phyloP scores from a whole-genome alignment of 2,797 vertebrate genomes.

The Eospalax fontanierii region DNA sequence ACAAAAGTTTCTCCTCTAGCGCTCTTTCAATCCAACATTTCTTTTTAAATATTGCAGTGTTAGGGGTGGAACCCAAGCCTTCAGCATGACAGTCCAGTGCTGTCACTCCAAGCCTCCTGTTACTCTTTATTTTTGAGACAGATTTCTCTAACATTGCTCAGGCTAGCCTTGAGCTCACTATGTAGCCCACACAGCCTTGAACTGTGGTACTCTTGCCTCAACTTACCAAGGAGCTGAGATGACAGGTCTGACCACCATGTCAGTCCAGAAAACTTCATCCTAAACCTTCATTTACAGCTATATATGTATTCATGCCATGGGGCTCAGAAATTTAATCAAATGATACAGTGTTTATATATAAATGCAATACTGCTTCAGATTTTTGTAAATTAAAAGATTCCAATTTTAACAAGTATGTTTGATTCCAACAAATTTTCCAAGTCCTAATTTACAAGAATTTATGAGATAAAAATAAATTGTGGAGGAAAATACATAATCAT shows the following conservation, averaged over 20 bases:
- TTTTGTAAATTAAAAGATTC: conserved; percentile 5
- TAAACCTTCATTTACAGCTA: not conserved
- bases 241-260: not conserved
- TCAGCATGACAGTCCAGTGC: too few relatives aligned
- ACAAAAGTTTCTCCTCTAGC: not conserved
- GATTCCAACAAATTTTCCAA: conserved; percentile 13
- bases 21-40: not conserved
- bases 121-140: not conserved
- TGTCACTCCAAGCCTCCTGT: too few relatives aligned
- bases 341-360: too few relatives aligned
- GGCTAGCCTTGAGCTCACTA: not conserved
- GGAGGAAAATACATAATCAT: not conserved
- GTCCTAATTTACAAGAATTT: not conserved
- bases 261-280: not conserved
- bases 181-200: not conserved
- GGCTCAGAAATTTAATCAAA: not conserved
- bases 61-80: too few relatives aligned
- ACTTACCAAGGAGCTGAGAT: not conserved
- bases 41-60: too few relatives aligned
- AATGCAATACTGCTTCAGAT: not conserved
- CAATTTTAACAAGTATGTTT: conserved; percentile 3
- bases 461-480: not conserved
- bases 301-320: not conserved
- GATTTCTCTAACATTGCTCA: not conserved
- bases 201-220: not conserved